Percentiles rank a stretch among this genome's conserved stretches.
These are phyloP conservation scores for Stenchaetothrips biformis DNA, from an alignment of 2,888 invertebrate species.

Conservation along the genomic window DNA sequence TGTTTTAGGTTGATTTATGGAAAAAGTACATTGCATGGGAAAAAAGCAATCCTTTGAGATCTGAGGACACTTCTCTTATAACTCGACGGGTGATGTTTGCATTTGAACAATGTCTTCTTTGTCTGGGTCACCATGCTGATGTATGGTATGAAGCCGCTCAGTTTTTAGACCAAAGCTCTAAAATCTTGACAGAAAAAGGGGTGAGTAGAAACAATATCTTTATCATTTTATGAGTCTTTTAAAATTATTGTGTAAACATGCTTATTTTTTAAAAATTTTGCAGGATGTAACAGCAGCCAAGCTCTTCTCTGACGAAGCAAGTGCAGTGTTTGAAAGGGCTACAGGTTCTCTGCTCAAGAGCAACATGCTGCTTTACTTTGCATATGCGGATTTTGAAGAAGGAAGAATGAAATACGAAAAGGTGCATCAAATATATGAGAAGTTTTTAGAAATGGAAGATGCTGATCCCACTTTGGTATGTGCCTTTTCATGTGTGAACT, in stretches of 20 bases:
- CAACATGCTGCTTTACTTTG: slow-evolving; percentile 92
- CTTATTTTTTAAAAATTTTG: slow-evolving; percentile 36
- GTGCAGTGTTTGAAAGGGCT: slow-evolving; percentile 90
- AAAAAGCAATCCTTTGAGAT: slow-evolving; percentile 89
- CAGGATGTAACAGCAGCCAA: slow-evolving; percentile 91
- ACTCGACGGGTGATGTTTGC: slow-evolving; percentile 97
- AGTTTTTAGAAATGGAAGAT: slow-evolving; percentile 80
- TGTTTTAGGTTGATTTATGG: slow-evolving; percentile 88
- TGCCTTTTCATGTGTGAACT: slow-evolving; percentile 34
- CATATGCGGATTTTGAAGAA: slow-evolving; percentile 98
- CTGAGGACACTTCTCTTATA: slow-evolving; percentile 90
- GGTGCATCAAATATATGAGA: slow-evolving; percentile 92
- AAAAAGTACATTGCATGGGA: slow-evolving; percentile 98
- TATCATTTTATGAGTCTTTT: slow-evolving; percentile 30
- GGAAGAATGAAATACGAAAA: slow-evolving; percentile 92
- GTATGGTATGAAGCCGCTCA: slow-evolving; percentile 99
- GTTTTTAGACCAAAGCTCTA: slow-evolving; percentile 91
- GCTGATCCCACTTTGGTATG: slow-evolving; percentile 91
- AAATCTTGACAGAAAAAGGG: slow-evolving; percentile 90
- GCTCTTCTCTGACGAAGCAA: slow-evolving; percentile 89
- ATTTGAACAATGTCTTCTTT: slow-evolving; percentile 93
- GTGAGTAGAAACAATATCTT: slow-evolving; percentile 50
- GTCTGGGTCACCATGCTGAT: slow-evolving; percentile 95
- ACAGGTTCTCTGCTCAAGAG: slow-evolving; percentile 82
- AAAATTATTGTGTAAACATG: slow-evolving; percentile 12